These are phyloP conservation scores for Caenorhabditis tropicalis DNA, from an alignment of 1,140 invertebrate species.

Conservation along the genomic window DNA sequence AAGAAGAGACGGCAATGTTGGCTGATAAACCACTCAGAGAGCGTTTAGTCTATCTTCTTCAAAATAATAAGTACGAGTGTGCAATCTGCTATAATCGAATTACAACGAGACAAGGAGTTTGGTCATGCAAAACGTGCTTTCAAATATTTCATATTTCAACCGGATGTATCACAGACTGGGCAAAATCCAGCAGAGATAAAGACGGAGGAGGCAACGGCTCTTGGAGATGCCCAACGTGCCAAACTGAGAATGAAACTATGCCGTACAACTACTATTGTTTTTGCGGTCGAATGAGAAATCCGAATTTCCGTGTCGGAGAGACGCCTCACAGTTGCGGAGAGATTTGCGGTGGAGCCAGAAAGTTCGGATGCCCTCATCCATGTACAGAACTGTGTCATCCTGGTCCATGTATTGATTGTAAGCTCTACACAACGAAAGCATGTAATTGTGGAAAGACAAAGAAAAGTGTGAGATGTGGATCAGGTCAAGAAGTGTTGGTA, in stretches of 20 bases:
- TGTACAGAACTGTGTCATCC: constrained; percentile 90
- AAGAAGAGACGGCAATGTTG: background rate
- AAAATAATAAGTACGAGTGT: constrained; percentile 83
- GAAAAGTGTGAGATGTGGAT: constrained; percentile 49
- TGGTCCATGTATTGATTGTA: constrained; percentile 81
- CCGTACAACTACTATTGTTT: constrained; percentile 73
- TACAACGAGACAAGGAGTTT: constrained; percentile 79
- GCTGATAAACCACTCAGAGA: constrained; percentile 73
- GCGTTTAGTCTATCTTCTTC: constrained; percentile 82
- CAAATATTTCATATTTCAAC: constrained; percentile 82
- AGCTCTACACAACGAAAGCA: constrained; percentile 75
- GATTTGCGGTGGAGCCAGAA: constrained; percentile 78
- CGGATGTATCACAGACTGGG: constrained; percentile 46
- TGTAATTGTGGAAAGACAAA: constrained; percentile 75
- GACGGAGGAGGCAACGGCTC: constrained; percentile 63
- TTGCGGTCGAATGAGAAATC: constrained; percentile 69
- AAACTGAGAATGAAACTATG: constrained; percentile 65
- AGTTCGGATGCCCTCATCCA: constrained; percentile 79
- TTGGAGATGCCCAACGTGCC: constrained; percentile 84
- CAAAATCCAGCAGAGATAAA: constrained; percentile 55
- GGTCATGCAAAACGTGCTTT: constrained; percentile 88
- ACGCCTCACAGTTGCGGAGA: constrained; percentile 88
- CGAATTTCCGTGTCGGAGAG: constrained; percentile 73
- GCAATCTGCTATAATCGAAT: constrained; percentile 89
- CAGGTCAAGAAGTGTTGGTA: constrained; percentile 50